A percentile compares a stretch with the other conserved stretches of the same genome.
These are phyloP conservation scores for Anguilla rostrata DNA, from an alignment of 2,113 vertebrate species.

Conservation along the genomic window DNA sequence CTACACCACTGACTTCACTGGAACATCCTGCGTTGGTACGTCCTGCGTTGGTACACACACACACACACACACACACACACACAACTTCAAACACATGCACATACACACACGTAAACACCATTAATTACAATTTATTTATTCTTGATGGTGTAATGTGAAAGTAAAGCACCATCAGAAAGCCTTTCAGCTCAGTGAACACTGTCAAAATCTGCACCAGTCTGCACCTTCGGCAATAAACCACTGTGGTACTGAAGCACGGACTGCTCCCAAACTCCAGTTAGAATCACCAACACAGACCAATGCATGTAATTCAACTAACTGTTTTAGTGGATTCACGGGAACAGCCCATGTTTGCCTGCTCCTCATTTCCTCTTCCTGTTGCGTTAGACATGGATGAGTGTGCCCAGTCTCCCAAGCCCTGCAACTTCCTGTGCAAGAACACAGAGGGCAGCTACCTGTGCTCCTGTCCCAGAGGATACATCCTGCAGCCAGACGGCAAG, in stretches of 20 bases:
- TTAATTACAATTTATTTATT: not conserved
- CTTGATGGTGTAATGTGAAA: not conserved
- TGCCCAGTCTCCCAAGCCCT: constrained; percentile 82
- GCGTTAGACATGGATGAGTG: constrained; percentile 86
- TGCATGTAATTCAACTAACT: too few species aligned
- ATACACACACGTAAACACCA: not conserved
- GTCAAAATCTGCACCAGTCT: not conserved
- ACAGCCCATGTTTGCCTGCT: not conserved
- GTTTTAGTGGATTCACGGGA: not conserved
- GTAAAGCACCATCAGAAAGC: not conserved
- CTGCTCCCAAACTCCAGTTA: too few species aligned
- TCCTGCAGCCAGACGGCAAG: constrained; percentile 85
- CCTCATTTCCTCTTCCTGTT: not conserved
- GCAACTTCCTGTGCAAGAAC: constrained; percentile 95
- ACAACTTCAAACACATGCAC: not conserved
- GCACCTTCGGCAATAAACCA: not conserved
- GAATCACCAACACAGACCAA: too few species aligned
- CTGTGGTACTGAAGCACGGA: too few species aligned
- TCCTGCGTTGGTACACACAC: not conserved
- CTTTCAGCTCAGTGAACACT: not conserved
- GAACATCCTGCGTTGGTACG: constrained; percentile 84
- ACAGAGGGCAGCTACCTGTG: constrained; percentile 92
- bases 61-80: not conserved
- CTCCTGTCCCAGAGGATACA: constrained; percentile 88
- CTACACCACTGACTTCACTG: constrained; percentile 75